These are phyloP conservation scores for Pasiphila rectangulata DNA, from an alignment of 2,888 invertebrate species.

Conservation along the genomic window DNA sequence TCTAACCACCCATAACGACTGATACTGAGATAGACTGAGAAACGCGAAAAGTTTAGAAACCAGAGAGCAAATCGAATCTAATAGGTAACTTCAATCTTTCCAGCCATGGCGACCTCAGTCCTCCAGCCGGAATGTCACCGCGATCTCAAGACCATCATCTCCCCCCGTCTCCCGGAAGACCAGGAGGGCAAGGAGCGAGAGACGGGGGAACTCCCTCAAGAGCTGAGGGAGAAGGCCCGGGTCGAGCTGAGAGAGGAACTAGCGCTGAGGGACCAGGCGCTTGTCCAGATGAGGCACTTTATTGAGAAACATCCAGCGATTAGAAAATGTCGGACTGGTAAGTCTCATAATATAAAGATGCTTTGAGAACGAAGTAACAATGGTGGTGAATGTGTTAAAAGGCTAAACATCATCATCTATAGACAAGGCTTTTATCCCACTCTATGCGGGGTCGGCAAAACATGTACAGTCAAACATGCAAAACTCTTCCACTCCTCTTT, in stretches of 20 bases:
- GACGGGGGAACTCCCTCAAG: conserved; percentile 74
- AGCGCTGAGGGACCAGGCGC: conserved; percentile 85
- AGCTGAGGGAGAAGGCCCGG: conserved; percentile 83
- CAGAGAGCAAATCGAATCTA: too few species aligned
- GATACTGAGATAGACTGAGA: too few species aligned
- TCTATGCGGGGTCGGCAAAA: too few species aligned
- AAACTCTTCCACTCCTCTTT: too few species aligned
- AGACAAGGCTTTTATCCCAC: too few species aligned
- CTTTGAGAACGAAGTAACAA: not conserved
- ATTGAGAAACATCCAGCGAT: conserved; percentile 91
- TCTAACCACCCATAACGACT: too few species aligned
- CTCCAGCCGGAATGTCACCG: conserved; percentile 67
- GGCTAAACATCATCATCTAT: too few species aligned
- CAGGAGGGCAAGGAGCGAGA: conserved; percentile 66
- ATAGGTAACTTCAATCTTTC: not conserved
- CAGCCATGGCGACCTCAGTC: conserved; percentile 67
- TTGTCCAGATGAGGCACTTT: conserved; percentile 90
- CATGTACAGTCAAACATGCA: too few species aligned
- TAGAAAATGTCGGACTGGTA: conserved; percentile 88
- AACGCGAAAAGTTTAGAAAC: too few species aligned
- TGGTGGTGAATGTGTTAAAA: too few species aligned
- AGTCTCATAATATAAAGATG: conserved; percentile 30
- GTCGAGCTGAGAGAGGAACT: conserved; percentile 91
- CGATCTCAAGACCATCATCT: conserved; percentile 55
- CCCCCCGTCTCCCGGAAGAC: conserved; percentile 62